A percentile compares a stretch with the other conserved stretches of the same genome.
Evolutionary conservation across 1,140 invertebrate genomes (phyloP).

Genomic region (Caenorhabditis inopinata): DNA sequence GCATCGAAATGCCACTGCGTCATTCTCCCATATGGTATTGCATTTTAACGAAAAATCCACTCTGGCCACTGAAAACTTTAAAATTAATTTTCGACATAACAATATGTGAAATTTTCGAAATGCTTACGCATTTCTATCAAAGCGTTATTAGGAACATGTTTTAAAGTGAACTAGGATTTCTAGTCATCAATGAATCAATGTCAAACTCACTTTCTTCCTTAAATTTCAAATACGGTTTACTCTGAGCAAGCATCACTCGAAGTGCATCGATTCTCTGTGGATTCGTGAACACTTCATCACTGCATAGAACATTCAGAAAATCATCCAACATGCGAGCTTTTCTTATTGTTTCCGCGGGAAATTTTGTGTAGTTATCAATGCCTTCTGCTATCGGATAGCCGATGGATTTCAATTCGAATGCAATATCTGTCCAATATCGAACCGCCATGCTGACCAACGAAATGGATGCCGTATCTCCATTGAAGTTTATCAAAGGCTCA

Average conservation of each 20-base stretch:
- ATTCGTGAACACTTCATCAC: not conserved
- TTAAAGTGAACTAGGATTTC: too few relatives aligned
- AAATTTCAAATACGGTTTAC: constrained; percentile 1
- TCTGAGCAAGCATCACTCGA: constrained; percentile 7
- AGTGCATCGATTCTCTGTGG: not conserved
- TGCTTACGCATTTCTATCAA: too few relatives aligned
- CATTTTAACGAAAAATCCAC: constrained; percentile 42
- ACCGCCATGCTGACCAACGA: not conserved
- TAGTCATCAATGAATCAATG: too few relatives aligned
- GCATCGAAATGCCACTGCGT: constrained; percentile 40
- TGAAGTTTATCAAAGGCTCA: not conserved
- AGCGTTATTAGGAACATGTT: too few relatives aligned
- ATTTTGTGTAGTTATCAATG: not conserved
- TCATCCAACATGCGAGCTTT: constrained; percentile 30
- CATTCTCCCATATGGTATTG: constrained; percentile 46
- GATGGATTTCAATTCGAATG: not conserved
- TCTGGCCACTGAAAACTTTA: constrained; percentile 28
- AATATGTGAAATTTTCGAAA: too few relatives aligned
- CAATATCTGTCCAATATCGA: not conserved
- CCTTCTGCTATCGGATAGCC: not conserved
- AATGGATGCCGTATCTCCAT: not conserved
- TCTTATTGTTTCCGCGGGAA: not conserved
- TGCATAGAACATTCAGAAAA: constrained; percentile 33
- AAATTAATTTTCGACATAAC: not conserved
- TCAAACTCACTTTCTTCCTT: constrained; percentile 14